These are phyloP conservation scores for Parazoanthus swiftii DNA, from an alignment of 92 coral and sea anemone genomes.

Conservation along the genomic window DNA sequence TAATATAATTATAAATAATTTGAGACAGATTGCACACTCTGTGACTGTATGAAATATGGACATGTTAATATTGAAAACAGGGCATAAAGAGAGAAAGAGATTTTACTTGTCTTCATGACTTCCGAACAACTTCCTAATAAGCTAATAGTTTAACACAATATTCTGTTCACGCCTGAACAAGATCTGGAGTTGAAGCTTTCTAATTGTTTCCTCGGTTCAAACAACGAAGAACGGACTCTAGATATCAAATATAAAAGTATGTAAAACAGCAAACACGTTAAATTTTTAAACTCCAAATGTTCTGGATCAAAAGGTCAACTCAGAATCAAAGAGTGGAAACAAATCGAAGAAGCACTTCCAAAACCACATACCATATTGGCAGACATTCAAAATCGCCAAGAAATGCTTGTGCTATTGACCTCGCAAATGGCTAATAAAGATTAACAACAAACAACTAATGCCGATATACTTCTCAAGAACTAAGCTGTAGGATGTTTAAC, in stretches of 20 bases:
- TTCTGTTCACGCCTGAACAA: slow-evolving; percentile 20
- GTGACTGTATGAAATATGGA: background rate
- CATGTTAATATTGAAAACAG: background rate
- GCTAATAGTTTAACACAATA: background rate
- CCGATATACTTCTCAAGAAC: background rate
- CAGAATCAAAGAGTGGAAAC: background rate
- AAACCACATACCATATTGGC: background rate
- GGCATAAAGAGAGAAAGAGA: background rate
- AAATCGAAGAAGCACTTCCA: background rate
- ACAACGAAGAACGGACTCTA: background rate
- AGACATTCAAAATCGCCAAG: background rate
- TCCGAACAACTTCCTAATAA: slow-evolving; percentile 7
- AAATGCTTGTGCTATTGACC: background rate
- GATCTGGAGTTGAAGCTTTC: background rate
- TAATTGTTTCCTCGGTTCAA: background rate
- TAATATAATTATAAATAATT: background rate
- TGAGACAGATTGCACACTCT: background rate
- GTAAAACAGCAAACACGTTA: background rate
- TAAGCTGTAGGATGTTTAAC: slow-evolving; percentile 7
- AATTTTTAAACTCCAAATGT: background rate
- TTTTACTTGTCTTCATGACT: background rate
- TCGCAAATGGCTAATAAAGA: background rate
- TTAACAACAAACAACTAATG: background rate
- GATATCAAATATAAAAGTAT: background rate
- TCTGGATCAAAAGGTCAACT: slow-evolving; percentile 33